Percentiles rank a stretch among this genome's conserved stretches.
Evolutionary conservation across 2,113 vertebrate genomes (phyloP).

Genomic region (Bucco capensis): DNA sequence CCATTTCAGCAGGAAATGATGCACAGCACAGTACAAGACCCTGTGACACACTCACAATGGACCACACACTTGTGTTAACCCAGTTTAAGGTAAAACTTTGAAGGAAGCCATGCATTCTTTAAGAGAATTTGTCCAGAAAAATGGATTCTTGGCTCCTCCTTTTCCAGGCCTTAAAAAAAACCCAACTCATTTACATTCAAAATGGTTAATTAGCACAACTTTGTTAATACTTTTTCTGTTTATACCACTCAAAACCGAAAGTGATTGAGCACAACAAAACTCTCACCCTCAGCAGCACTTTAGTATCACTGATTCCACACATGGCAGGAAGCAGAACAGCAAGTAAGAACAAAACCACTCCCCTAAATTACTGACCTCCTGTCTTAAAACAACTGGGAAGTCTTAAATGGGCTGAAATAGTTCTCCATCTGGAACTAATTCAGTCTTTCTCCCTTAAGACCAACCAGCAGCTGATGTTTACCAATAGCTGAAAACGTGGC

Average conservation of each 20-base stretch:
- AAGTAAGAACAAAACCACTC: not conserved
- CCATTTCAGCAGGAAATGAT: not conserved
- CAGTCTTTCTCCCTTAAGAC: not conserved
- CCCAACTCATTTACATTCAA: not conserved
- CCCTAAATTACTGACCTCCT: constrained; percentile 43
- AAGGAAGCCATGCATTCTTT: not conserved
- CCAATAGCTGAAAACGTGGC: constrained; percentile 62
- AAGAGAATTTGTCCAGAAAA: not conserved
- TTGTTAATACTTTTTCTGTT: not conserved
- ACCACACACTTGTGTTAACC: not conserved
- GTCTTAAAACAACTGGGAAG: constrained; percentile 9
- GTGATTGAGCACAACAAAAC: not conserved
- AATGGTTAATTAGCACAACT: not conserved
- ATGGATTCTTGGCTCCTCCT: not conserved
- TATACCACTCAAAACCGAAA: not conserved
- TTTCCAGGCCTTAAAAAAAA: not conserved
- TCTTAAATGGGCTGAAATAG: not conserved
- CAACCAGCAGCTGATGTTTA: constrained; percentile 52
- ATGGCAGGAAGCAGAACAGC: not conserved
- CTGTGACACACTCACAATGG: accelerated
- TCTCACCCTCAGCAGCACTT: not conserved
- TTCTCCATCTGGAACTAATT: constrained; percentile 54
- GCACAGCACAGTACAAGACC: not conserved
- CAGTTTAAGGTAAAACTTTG: not conserved
- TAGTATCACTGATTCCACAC: not conserved